Conservation (phyloP, 2,113 vertebrate species). For the Anarhynchus alexandrinus region DNA sequence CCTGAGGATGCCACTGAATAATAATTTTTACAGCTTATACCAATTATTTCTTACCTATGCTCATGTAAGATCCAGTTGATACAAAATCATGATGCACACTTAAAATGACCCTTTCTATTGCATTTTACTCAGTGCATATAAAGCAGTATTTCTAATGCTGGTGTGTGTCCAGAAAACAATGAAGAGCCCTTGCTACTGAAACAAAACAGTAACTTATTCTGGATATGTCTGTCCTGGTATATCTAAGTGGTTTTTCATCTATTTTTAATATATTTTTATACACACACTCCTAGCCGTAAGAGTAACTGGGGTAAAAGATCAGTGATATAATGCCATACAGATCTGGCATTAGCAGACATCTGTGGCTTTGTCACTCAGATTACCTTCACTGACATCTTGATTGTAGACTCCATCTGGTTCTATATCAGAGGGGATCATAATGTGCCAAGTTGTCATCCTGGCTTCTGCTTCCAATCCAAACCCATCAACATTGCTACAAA, state of each 20-base stretch:
- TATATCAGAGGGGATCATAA: constrained; percentile 93
- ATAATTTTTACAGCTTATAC: background rate
- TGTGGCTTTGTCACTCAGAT: background rate
- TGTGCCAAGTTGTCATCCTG: constrained; percentile 98
- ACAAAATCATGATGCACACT: background rate
- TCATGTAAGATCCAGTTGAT: background rate
- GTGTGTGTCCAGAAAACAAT: background rate
- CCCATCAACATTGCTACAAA: constrained; percentile 89
- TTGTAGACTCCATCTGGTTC: constrained; percentile 85
- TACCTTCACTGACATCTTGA: constrained; percentile 96
- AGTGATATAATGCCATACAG: background rate
- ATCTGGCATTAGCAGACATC: background rate
- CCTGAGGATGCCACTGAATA: background rate
- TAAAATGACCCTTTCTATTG: background rate
- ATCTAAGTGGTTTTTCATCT: background rate
- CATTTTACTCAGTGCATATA: background rate
- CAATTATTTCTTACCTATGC: background rate
- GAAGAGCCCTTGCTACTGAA: background rate
- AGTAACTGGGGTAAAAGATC: background rate
- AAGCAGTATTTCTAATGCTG: background rate
- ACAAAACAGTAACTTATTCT: background rate
- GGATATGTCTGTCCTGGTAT: background rate
- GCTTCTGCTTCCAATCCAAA: constrained; percentile 98
- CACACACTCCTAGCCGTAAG: fast-evolving
- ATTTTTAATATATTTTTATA: background rate